phyloP scores from a whole-genome alignment of 1,140 invertebrate genomes.

The Caerostris darwini region DNA sequence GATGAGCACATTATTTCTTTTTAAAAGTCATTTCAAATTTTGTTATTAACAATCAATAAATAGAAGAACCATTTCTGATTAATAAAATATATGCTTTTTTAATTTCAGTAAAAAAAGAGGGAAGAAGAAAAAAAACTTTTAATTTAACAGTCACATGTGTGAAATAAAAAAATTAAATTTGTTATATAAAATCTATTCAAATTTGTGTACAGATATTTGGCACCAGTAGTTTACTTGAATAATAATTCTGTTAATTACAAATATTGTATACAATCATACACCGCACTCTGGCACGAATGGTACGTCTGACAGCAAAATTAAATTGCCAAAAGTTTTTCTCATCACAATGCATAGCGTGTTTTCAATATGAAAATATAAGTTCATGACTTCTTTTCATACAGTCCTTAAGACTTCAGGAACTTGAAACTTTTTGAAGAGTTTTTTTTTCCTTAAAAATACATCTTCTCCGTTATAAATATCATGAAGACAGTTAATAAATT shows the following conservation, averaged over 20 bases:
- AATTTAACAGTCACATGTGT: neutral
- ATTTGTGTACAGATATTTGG: slow-evolving; percentile 16
- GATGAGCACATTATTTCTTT: too few species aligned
- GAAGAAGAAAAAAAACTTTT: neutral
- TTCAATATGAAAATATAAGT: neutral
- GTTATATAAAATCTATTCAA: neutral
- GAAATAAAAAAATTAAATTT: neutral
- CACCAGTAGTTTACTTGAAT: slow-evolving; percentile 4
- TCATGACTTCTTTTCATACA: neutral
- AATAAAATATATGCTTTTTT: too few species aligned
- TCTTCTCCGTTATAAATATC: neutral
- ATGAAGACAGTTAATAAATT: neutral
- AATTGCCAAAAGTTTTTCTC: neutral
- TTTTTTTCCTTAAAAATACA: neutral
- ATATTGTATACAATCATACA: neutral
- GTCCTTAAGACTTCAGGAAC: neutral
- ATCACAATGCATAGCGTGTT: neutral
- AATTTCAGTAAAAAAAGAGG: neutral
- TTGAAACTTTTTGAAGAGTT: neutral
- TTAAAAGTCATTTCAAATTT: too few species aligned
- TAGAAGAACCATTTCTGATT: too few species aligned
- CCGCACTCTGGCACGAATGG: neutral
- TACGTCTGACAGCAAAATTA: neutral
- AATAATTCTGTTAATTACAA: neutral
- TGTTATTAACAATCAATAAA: too few species aligned